These are phyloP conservation scores for Zingel zingel DNA, from an alignment of 2,113 vertebrate species.

Conservation along the genomic window DNA sequence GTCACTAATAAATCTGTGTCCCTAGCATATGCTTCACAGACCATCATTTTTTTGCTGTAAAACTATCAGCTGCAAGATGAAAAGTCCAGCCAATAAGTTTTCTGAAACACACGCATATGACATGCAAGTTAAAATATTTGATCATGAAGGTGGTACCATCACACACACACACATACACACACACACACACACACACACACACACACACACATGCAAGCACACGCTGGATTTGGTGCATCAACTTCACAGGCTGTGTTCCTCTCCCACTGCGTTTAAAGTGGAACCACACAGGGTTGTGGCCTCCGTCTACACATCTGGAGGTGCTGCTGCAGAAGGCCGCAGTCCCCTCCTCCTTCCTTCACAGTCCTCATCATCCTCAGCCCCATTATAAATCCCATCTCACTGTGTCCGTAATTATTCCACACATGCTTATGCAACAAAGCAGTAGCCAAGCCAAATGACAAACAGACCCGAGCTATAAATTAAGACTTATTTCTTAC, in stretches of 20 bases:
- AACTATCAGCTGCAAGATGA: conserved; percentile 61
- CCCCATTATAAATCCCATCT: conserved; percentile 76
- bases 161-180: conserved; percentile 29
- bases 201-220: conserved; percentile 22
- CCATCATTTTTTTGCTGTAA: conserved; percentile 65
- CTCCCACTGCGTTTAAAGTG: conserved; percentile 79
- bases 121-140: conserved; percentile 65
- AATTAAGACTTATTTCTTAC: conserved; percentile 81
- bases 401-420: conserved; percentile 80
- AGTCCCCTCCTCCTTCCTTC: conserved; percentile 32
- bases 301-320: conserved; percentile 78
- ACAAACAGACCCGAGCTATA: conserved; percentile 85
- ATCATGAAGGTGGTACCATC: conserved; percentile 46
- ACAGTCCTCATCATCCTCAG: conserved; percentile 65
- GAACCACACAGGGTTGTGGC: conserved; percentile 63
- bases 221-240: conserved; percentile 47
- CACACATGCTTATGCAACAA: conserved; percentile 80
- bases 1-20: conserved; percentile 70
- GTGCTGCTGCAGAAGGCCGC: conserved; percentile 50
- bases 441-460: conserved; percentile 85
- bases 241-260: conserved; percentile 62
- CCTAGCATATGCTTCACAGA: conserved; percentile 71
- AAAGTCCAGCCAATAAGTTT: conserved; percentile 65
- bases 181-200: conserved; percentile 18
- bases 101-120: conserved; percentile 59